A percentile compares a stretch with the other conserved stretches of the same genome.
phyloP scores from a whole-genome alignment of 2,797 vertebrate species.

The Carcharodon carcharias region DNA sequence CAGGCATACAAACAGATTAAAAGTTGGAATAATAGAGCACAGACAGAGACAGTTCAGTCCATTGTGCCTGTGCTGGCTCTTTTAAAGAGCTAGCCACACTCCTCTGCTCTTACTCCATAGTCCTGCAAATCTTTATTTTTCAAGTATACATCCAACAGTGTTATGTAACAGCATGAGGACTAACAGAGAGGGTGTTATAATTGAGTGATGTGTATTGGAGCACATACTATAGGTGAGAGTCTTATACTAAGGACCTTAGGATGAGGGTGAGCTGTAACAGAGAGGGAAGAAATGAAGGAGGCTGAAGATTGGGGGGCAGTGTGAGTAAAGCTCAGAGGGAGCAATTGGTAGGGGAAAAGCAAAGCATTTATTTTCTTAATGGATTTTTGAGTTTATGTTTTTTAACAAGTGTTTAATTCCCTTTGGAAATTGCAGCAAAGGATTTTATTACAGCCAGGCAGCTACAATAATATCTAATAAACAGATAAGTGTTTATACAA shows the following conservation, averaged over 20 bases:
- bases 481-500: background rate
- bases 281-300: background rate
- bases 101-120: background rate
- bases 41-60: background rate
- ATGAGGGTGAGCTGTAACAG: background rate
- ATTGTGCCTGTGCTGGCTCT: background rate
- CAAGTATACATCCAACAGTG: background rate
- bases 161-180: background rate
- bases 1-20: background rate
- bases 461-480: constrained; percentile 15
- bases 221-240: background rate
- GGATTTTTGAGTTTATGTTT: background rate
- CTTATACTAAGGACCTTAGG: background rate
- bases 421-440: background rate
- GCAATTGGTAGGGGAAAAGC: background rate
- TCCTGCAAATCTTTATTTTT: background rate
- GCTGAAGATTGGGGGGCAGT: background rate
- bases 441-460: background rate
- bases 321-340: background rate
- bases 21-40: background rate
- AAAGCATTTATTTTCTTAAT: background rate
- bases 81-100: background rate
- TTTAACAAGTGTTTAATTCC: background rate
- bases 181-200: background rate
- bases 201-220: background rate